A percentile compares a stretch with the other conserved stretches of the same genome.
Conservation (phyloP, 2,113 vertebrate genomes). For the Istiophorus platypterus region DNA sequence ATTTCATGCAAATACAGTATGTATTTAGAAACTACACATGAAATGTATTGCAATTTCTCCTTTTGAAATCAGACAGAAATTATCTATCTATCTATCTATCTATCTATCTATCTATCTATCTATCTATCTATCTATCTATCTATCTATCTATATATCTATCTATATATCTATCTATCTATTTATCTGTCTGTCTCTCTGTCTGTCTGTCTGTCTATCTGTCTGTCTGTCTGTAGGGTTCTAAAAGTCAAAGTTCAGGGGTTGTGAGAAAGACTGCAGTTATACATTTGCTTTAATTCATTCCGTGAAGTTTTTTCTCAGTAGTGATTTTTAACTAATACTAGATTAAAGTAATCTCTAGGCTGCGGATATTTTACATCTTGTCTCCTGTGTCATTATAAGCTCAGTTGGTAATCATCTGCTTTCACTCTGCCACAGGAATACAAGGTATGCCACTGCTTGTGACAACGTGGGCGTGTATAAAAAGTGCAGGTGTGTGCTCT, state of each 20-base stretch:
- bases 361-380: slow-evolving; percentile 58
- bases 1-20: not conserved
- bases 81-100: not conserved
- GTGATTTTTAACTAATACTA: slow-evolving; percentile 56
- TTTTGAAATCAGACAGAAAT: too few relatives aligned
- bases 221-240: not conserved
- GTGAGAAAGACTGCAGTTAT: not conserved
- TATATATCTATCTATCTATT: not conserved
- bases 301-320: not conserved
- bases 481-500: slow-evolving; percentile 37
- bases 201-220: not conserved
- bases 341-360: slow-evolving; percentile 70
- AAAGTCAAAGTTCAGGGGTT: not conserved
- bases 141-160: not conserved
- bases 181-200: not conserved
- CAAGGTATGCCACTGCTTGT: slow-evolving; percentile 44
- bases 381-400: slow-evolving; percentile 40
- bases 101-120: not conserved
- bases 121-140: not conserved
- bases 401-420: slow-evolving; percentile 47
- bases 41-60: not conserved
- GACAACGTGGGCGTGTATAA: slow-evolving; percentile 41
- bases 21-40: not conserved
- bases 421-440: slow-evolving; percentile 41
- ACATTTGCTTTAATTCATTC: slow-evolving; percentile 16